A percentile compares a stretch with the other conserved stretches of the same genome.
phyloP scores from a whole-genome alignment of 2,113 vertebrate species.

The Plecturocebus donacophilus region DNA sequence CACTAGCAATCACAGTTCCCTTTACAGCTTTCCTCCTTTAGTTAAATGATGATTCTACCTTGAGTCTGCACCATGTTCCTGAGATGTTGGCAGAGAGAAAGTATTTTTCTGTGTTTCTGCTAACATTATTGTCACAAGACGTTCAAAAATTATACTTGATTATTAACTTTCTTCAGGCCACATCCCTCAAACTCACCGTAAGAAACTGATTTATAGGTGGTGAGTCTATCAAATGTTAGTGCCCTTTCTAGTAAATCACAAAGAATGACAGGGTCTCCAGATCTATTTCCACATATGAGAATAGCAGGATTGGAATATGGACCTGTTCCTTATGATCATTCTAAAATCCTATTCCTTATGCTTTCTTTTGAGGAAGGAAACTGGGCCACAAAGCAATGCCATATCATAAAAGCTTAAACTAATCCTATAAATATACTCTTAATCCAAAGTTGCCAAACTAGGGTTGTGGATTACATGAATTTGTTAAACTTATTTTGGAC shows the following conservation, averaged over 20 bases:
- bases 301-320: background rate
- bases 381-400: background rate
- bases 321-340: background rate
- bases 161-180: background rate
- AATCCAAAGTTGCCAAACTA: background rate
- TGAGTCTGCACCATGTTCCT: background rate
- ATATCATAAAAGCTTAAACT: background rate
- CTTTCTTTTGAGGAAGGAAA: conserved; percentile 5
- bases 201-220: background rate
- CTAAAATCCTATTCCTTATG: background rate
- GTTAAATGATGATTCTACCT: background rate
- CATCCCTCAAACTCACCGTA: background rate
- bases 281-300: background rate
- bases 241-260: background rate
- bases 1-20: background rate
- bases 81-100: background rate
- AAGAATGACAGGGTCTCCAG: background rate
- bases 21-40: background rate
- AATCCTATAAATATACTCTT: background rate
- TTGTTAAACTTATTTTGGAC: background rate
- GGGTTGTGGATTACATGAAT: background rate
- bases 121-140: background rate
- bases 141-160: background rate
- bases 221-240: background rate
- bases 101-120: background rate